Conservation (phyloP, 2,113 vertebrate species). For the Plectropomus leopardus region DNA sequence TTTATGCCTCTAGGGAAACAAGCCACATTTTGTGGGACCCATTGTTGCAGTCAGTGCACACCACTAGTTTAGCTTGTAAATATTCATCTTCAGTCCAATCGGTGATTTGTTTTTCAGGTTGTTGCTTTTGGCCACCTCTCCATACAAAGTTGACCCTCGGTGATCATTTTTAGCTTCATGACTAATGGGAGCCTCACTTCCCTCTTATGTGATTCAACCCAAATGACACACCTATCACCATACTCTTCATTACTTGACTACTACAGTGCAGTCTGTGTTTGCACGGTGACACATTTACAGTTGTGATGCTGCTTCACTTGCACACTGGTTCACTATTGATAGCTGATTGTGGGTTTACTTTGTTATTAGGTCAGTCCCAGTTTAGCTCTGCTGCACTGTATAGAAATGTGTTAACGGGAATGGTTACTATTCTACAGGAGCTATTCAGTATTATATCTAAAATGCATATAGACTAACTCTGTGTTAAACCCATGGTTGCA, state of each 20-base stretch:
- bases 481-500: slow-evolving; percentile 8
- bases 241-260: neutral
- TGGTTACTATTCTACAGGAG: neutral
- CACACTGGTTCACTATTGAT: neutral
- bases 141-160: neutral
- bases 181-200: neutral
- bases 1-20: neutral
- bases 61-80: neutral
- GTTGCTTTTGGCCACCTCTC: neutral
- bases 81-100: neutral
- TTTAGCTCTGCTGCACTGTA: neutral
- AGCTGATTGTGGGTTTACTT: neutral
- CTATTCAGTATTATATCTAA: neutral
- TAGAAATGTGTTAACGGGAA: no score
- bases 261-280: slow-evolving; percentile 6
- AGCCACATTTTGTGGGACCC: neutral
- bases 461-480: neutral
- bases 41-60: neutral
- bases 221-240: slow-evolving; percentile 5
- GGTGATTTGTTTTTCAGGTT: neutral
- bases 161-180: slow-evolving; percentile 7
- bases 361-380: neutral
- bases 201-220: neutral
- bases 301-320: neutral
- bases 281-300: slow-evolving; percentile 6